Percentiles rank a stretch among this genome's conserved stretches.
Conservation (phyloP, 2,797 vertebrate genomes). For the Trematomus bernacchii region DNA sequence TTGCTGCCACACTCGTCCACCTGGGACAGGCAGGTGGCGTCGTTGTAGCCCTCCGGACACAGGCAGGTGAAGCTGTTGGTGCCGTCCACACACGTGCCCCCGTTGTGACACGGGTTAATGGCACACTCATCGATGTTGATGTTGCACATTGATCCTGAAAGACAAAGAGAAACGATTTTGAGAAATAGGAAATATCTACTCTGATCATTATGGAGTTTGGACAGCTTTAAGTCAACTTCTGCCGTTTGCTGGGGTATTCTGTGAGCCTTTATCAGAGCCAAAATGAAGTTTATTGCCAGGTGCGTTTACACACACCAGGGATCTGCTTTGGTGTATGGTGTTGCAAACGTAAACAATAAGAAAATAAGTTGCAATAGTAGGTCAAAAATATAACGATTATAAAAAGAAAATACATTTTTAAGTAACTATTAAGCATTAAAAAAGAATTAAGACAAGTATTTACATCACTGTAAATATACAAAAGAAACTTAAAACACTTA, state of each 20-base stretch:
- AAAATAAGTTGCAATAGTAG: no score
- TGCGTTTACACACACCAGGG: no score
- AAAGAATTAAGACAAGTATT: no score
- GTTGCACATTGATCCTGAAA: conserved; percentile 93
- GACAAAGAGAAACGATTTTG: conserved; percentile 9
- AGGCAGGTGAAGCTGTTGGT: conserved; percentile 92
- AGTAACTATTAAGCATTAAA: no score
- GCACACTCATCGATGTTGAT: conserved; percentile 96
- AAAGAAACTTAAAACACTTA: no score
- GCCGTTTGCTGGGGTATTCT: conserved; percentile 39
- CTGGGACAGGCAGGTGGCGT: conserved; percentile 93
- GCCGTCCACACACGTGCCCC: conserved; percentile 93
- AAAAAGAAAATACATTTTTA: no score
- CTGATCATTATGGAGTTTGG: conserved; percentile 9
- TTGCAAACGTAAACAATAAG: no score
- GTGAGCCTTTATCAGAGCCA: conserved; percentile 31
- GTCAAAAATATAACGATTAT: no score
- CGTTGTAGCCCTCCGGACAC: conserved; percentile 95
- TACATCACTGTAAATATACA: no score
- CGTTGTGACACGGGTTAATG: conserved; percentile 94
- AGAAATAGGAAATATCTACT: conserved; percentile 7
- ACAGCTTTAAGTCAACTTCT: conserved; percentile 39
- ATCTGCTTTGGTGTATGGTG: no score
- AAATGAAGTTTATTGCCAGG: no score
- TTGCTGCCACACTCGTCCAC: conserved; percentile 96